These are phyloP conservation scores for Falcaria lacertinaria DNA, from an alignment of 2,888 invertebrate species.

Conservation along the genomic window DNA sequence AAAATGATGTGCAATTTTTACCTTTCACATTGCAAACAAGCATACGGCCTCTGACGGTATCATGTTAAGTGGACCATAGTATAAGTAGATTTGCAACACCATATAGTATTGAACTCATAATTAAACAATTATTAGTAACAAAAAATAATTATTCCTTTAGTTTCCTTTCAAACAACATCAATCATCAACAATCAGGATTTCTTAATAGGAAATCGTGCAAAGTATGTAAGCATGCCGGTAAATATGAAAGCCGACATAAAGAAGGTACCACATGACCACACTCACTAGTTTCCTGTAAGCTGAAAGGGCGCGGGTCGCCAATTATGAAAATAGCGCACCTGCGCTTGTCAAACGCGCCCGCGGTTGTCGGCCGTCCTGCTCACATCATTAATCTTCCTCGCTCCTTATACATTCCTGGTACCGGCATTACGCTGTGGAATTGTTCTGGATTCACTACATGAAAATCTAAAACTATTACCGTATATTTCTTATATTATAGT, in stretches of 20 bases:
- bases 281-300: slow-evolving; percentile 50
- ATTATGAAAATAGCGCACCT: slow-evolving; percentile 80
- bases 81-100: no score
- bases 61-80: no score
- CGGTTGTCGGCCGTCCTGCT: slow-evolving; percentile 62
- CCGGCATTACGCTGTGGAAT: slow-evolving; percentile 39
- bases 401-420: slow-evolving; percentile 72
- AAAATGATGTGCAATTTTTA: no score
- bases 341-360: slow-evolving; percentile 76
- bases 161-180: no score
- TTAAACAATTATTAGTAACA: no score
- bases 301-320: slow-evolving; percentile 74
- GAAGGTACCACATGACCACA: slow-evolving; percentile 27
- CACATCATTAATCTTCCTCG: slow-evolving; percentile 71
- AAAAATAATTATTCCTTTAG: no score
- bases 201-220: no score
- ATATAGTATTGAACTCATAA: no score
- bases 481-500: neutral
- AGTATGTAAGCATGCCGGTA: neutral
- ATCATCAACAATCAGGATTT: no score
- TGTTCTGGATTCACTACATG: slow-evolving; percentile 35
- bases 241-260: neutral
- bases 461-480: slow-evolving; percentile 24
- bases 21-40: no score
- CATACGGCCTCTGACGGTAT: no score